Percentiles rank a stretch among this genome's conserved stretches.
These are phyloP conservation scores for Pangasianodon hypophthalmus DNA, from an alignment of 2,113 vertebrate genomes.

Conservation along the genomic window DNA sequence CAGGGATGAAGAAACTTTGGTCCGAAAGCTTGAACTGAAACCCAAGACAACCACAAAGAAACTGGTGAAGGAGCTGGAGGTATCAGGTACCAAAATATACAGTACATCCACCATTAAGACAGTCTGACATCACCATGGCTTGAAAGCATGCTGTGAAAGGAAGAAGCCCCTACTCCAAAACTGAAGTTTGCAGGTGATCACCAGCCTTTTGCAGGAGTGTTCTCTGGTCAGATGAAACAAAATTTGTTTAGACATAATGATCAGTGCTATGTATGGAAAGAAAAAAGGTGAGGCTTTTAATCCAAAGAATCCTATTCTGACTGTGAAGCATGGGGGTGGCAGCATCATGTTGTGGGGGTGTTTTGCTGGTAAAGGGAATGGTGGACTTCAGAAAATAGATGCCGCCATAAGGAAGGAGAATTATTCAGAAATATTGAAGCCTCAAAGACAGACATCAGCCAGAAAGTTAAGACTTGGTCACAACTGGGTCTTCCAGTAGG, in stretches of 20 bases:
- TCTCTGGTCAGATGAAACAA: background rate
- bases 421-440: too few relatives aligned
- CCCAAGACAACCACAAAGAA: background rate
- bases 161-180: background rate
- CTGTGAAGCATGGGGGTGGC: background rate
- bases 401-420: background rate
- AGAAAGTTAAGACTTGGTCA: too few relatives aligned
- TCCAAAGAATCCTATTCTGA: background rate
- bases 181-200: background rate
- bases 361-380: background rate
- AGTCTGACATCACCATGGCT: background rate
- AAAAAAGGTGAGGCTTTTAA: background rate
- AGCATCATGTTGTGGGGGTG: background rate
- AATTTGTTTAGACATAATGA: background rate
- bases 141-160: background rate
- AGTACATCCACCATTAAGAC: background rate
- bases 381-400: background rate
- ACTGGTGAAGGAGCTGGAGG: background rate
- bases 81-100: background rate
- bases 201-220: background rate
- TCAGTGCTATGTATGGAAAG: background rate
- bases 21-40: background rate
- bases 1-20: background rate
- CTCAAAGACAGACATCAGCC: background rate
- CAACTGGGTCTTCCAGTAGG: background rate